Evolutionary conservation across 2,888 invertebrate genomes (phyloP).

Genomic region (Drosophila yooni): DNA sequence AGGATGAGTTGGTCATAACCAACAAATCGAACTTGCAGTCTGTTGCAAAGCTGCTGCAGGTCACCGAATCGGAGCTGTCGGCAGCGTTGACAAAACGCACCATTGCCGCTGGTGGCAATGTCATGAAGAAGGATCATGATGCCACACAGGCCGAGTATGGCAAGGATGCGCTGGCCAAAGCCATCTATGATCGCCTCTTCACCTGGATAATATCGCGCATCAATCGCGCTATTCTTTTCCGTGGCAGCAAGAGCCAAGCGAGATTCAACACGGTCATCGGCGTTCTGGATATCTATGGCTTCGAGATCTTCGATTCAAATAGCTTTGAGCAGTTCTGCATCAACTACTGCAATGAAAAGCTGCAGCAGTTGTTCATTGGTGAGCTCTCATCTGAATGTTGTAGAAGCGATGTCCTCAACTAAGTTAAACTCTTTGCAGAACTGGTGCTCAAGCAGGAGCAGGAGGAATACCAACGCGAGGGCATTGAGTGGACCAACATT

Average conservation of each 20-base stretch:
- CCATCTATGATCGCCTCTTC: slow-evolving; percentile 97
- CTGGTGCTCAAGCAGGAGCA: slow-evolving; percentile 99
- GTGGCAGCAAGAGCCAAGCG: slow-evolving; percentile 84
- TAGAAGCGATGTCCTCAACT: background rate
- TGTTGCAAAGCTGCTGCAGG: slow-evolving; percentile 88
- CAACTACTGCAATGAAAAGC: slow-evolving; percentile 99
- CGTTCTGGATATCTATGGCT: slow-evolving; percentile 99
- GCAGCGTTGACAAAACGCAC: slow-evolving; percentile 93
- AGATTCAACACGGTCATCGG: slow-evolving; percentile 87
- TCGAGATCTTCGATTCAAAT: slow-evolving; percentile 98
- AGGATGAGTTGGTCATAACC: slow-evolving; percentile 88
- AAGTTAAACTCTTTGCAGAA: slow-evolving; percentile 87
- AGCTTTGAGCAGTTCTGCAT: slow-evolving; percentile 99
- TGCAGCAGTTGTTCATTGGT: slow-evolving; percentile 99
- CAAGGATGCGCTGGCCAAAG: slow-evolving; percentile 95
- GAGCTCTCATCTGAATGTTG: slow-evolving; percentile 62
- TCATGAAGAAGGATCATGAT: slow-evolving; percentile 95
- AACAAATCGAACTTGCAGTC: slow-evolving; percentile 87
- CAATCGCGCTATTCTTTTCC: slow-evolving; percentile 95
- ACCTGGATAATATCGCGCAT: slow-evolving; percentile 96
- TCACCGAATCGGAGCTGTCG: slow-evolving; percentile 89
- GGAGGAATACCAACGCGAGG: slow-evolving; percentile 97
- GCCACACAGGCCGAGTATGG: slow-evolving; percentile 94
- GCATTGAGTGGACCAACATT: slow-evolving; percentile 97
- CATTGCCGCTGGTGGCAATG: slow-evolving; percentile 96